These are phyloP conservation scores for Ophthalmolycus amberensis DNA, from an alignment of 2,113 vertebrate genomes.

Conservation along the genomic window DNA sequence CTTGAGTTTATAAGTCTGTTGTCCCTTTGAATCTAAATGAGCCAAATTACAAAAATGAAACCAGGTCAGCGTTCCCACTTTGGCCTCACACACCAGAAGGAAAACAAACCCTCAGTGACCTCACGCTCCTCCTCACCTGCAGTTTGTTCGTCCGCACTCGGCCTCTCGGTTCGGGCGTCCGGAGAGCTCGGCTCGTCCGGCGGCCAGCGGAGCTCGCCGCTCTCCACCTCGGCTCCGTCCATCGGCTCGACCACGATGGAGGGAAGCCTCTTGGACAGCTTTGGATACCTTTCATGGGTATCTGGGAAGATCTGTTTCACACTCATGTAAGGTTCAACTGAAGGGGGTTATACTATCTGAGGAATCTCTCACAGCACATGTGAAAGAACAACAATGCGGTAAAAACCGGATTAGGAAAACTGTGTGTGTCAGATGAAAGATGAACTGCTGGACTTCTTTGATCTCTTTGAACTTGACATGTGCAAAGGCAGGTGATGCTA, in stretches of 20 bases:
- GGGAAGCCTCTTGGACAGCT: constrained; percentile 90
- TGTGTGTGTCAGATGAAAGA: constrained; percentile 3
- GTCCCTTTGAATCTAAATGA: neutral
- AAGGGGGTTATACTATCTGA: neutral
- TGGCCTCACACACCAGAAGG: neutral
- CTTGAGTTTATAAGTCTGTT: no score
- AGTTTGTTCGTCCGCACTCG: constrained; percentile 23
- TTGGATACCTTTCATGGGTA: constrained; percentile 87
- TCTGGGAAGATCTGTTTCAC: constrained; percentile 86
- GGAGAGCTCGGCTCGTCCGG: constrained; percentile 86
- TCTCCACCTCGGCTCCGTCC: constrained; percentile 88
- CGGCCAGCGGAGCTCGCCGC: constrained; percentile 92
- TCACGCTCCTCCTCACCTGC: constrained; percentile 47
- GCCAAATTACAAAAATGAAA: neutral
- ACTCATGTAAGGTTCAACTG: constrained; percentile 56
- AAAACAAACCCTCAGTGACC: neutral
- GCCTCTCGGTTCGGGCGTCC: constrained; percentile 68
- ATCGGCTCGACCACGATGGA: constrained; percentile 92
- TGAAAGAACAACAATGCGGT: constrained; percentile 32
- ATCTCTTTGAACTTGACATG: constrained; percentile 1
- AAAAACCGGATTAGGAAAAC: constrained; percentile 39
- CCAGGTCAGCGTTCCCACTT: neutral
- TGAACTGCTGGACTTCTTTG: constrained; percentile 4
- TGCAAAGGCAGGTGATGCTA: neutral
- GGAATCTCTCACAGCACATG: neutral